phyloP scores from a whole-genome alignment of 1,140 invertebrate genomes.

The Cryptotermes secundus region DNA sequence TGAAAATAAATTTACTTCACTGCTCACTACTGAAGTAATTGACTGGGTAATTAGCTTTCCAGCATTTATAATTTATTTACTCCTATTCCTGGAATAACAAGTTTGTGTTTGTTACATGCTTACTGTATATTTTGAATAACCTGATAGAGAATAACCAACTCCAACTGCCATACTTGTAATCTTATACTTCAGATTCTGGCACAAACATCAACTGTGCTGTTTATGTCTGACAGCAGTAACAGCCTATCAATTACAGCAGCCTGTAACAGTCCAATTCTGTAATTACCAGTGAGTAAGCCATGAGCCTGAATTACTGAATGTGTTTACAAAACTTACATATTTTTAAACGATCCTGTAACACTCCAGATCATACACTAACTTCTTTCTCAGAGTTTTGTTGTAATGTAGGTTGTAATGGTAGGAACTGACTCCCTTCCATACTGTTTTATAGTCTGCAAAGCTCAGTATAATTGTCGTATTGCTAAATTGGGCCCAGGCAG shows the following conservation, averaged over 20 bases:
- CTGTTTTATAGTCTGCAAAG: too few relatives aligned
- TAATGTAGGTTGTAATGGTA: too few relatives aligned
- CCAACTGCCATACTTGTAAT: neutral
- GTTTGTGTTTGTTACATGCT: neutral
- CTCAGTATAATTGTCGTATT: too few relatives aligned
- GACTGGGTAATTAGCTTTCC: neutral
- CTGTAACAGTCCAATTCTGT: neutral
- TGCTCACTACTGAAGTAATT: neutral
- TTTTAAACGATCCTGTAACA: neutral
- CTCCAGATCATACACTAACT: neutral
- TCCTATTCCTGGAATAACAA: neutral
- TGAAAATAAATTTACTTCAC: neutral
- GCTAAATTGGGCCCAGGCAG: too few relatives aligned
- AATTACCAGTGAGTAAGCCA: too few relatives aligned
- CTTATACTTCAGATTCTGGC: neutral
- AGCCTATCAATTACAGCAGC: neutral
- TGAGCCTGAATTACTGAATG: too few relatives aligned
- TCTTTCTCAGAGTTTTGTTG: neutral
- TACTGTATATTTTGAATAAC: neutral
- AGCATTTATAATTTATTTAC: neutral
- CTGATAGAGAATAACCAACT: neutral
- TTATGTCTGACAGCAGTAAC: neutral
- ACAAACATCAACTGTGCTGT: neutral
- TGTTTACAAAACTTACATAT: neutral
- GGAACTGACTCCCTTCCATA: too few relatives aligned